phyloP scores from a whole-genome alignment of 2,888 invertebrate species.

The Alentia gelatinosa region DNA sequence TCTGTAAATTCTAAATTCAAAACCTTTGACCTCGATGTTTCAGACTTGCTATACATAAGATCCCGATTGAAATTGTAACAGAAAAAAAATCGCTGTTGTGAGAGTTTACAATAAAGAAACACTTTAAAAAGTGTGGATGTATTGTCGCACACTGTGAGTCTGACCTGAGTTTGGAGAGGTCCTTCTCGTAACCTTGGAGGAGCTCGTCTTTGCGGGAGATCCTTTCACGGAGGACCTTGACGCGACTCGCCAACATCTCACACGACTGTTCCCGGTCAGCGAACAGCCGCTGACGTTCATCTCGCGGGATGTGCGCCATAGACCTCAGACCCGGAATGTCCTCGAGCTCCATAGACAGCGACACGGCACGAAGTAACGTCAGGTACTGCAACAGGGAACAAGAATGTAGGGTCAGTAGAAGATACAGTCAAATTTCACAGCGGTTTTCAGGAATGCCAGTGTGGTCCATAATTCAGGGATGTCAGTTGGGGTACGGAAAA shows the following conservation, averaged over 20 bases:
- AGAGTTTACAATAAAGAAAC: too few relatives aligned
- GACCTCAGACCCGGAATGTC: constrained; percentile 75
- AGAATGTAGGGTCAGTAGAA: too few relatives aligned
- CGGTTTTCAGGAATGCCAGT: too few relatives aligned
- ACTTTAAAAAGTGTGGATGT: too few relatives aligned
- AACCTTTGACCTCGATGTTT: too few relatives aligned
- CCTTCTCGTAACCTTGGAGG: constrained; percentile 79
- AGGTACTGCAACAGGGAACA: constrained; percentile 73
- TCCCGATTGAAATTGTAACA: not conserved
- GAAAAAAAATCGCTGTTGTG: not conserved
- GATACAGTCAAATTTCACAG: too few relatives aligned
- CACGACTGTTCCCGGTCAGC: constrained; percentile 73
- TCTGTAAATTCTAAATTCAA: too few relatives aligned
- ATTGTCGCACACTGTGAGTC: too few relatives aligned
- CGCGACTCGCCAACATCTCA: constrained; percentile 72
- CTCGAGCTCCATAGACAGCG: constrained; percentile 75
- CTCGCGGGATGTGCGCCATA: constrained; percentile 77
- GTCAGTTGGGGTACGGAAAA: too few relatives aligned
- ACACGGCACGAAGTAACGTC: constrained; percentile 73
- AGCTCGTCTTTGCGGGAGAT: constrained; percentile 78
- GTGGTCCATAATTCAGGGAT: too few relatives aligned
- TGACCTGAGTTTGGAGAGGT: constrained; percentile 79
- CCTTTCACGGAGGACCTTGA: constrained; percentile 74
- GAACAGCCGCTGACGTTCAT: constrained; percentile 75
- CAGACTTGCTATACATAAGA: too few relatives aligned